A percentile compares a stretch with the other conserved stretches of the same genome.
These are phyloP conservation scores for Myotis myotis DNA, from an alignment of 2,797 vertebrate species.

Conservation along the genomic window DNA sequence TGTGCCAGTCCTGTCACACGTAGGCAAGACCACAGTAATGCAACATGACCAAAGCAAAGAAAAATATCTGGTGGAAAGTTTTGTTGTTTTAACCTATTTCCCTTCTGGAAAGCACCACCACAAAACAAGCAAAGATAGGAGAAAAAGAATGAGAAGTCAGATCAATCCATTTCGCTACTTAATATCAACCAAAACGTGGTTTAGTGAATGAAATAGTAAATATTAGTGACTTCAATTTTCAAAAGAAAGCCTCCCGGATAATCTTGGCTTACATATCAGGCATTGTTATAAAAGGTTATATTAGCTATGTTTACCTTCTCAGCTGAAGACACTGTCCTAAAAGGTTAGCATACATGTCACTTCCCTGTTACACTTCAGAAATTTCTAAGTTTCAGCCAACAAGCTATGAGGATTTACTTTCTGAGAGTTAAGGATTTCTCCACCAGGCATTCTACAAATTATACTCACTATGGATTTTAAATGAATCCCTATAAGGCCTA, in stretches of 20 bases:
- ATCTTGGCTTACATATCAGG: background rate
- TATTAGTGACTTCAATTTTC: background rate
- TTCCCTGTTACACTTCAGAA: background rate
- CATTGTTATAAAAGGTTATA: background rate
- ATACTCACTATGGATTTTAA: background rate
- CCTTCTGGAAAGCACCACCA: background rate
- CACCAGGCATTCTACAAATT: background rate
- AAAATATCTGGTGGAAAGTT: background rate
- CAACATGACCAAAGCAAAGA: background rate
- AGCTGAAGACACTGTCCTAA: background rate
- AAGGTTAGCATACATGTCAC: background rate
- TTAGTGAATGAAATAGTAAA: background rate
- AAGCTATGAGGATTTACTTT: background rate
- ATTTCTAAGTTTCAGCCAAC: background rate
- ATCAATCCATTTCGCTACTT: background rate
- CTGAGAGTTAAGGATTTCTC: background rate
- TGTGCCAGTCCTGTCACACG: rapidly evolving
- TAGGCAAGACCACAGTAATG: background rate
- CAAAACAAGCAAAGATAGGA: background rate
- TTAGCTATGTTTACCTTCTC: background rate
- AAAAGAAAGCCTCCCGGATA: background rate
- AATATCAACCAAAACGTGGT: background rate
- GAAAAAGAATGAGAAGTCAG: background rate
- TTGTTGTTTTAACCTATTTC: background rate
- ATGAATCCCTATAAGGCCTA: background rate